Conservation (phyloP, 1,140 invertebrate species). For the Aricia agestis region DNA sequence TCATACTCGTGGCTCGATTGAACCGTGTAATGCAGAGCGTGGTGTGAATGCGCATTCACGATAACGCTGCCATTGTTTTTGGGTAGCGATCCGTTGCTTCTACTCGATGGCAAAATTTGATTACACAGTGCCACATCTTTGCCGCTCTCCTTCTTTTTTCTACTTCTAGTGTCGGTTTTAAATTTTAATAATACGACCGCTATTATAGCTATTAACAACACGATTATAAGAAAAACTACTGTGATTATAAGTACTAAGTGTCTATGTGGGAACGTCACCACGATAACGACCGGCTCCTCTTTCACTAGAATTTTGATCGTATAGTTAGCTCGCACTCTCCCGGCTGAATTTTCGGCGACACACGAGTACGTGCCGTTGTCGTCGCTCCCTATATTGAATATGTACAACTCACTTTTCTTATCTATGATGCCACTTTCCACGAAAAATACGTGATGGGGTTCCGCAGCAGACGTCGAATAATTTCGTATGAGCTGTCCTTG, state of each 20-base stretch:
- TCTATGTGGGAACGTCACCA: slow-evolving; percentile 80
- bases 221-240: slow-evolving; percentile 77
- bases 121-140: slow-evolving; percentile 70
- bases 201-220: slow-evolving; percentile 78
- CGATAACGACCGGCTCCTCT: slow-evolving; percentile 81
- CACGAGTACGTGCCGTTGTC: slow-evolving; percentile 90
- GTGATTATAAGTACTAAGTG: slow-evolving; percentile 82
- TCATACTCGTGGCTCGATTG: slow-evolving; percentile 65
- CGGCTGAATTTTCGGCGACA: slow-evolving; percentile 88
- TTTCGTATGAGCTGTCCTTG: slow-evolving; percentile 85
- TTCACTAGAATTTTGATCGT: slow-evolving; percentile 85
- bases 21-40: slow-evolving; percentile 65
- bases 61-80: slow-evolving; percentile 72
- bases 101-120: slow-evolving; percentile 63
- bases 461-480: slow-evolving; percentile 79
- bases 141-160: slow-evolving; percentile 77
- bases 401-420: slow-evolving; percentile 85
- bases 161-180: slow-evolving; percentile 76
- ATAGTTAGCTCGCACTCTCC: slow-evolving; percentile 84
- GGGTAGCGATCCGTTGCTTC: slow-evolving; percentile 56
- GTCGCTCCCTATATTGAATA: slow-evolving; percentile 83
- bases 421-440: slow-evolving; percentile 82
- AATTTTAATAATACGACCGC: slow-evolving; percentile 79
- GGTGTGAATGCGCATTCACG: slow-evolving; percentile 70
- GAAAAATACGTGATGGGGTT: slow-evolving; percentile 81